These are phyloP conservation scores for Ophioderma brevispina DNA, from an alignment of 35 echinoderm and acorn worm species.

Conservation along the genomic window DNA sequence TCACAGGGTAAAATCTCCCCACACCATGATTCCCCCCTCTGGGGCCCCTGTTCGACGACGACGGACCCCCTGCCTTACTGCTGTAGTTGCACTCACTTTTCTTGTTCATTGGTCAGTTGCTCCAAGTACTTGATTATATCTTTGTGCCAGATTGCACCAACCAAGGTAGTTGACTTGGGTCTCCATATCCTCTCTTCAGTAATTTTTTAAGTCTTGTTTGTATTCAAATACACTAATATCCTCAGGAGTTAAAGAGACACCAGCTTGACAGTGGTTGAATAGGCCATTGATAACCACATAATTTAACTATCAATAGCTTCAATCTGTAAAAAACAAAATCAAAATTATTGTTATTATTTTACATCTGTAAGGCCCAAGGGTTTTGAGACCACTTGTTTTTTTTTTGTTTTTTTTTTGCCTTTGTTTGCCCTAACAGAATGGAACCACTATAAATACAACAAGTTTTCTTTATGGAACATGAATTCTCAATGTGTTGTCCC, in stretches of 20 bases:
- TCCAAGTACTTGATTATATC: slow-evolving; percentile 46
- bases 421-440: no score
- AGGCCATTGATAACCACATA: slow-evolving; percentile 49
- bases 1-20: no score
- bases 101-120: background rate
- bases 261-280: slow-evolving; percentile 22
- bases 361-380: no score
- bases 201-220: slow-evolving; percentile 43
- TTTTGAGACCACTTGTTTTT: no score
- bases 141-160: slow-evolving; percentile 16
- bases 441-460: no score
- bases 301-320: slow-evolving; percentile 23
- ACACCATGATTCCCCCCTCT: no score
- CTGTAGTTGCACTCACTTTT: background rate
- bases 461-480: no score
- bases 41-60: no score
- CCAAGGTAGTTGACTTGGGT: slow-evolving; percentile 47
- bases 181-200: slow-evolving; percentile 49
- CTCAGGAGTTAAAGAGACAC: slow-evolving; percentile 7
- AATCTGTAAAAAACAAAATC: slow-evolving; percentile 10
- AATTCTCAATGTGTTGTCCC: no score
- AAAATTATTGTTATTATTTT: background rate
- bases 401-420: background rate
- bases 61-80: no score
- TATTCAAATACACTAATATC: slow-evolving; percentile 61